These are phyloP conservation scores for Gymnosoma rotundatum DNA, from an alignment of 2,888 invertebrate genomes.

Conservation along the genomic window DNA sequence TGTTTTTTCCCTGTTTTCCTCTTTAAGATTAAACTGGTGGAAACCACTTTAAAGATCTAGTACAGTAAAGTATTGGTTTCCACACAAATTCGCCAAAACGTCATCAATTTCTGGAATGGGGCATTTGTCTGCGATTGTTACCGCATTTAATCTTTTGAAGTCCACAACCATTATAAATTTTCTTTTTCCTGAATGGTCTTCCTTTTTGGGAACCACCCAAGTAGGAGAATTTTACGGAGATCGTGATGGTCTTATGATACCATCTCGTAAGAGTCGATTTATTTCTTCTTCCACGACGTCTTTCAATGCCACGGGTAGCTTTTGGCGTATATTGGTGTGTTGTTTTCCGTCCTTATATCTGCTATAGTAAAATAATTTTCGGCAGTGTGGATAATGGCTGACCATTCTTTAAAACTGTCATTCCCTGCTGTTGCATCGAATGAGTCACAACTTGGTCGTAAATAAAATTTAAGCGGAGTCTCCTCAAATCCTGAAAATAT, in stretches of 20 bases:
- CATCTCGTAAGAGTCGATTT: constrained; percentile 27
- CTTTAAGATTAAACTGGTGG: no score
- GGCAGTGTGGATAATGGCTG: constrained; percentile 2
- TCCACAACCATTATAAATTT: constrained; percentile 45
- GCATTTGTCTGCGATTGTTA: constrained; percentile 34
- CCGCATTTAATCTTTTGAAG: constrained; percentile 31
- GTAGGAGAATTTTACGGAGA: constrained; percentile 49
- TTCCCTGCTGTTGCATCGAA: constrained; percentile 57
- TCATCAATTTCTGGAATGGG: constrained; percentile 57
- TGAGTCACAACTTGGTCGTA: constrained; percentile 36
- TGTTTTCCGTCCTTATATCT: constrained; percentile 45
- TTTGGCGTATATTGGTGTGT: constrained; percentile 42
- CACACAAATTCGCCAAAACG: constrained; percentile 15
- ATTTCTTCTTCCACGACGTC: constrained; percentile 52
- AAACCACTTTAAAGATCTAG: background rate
- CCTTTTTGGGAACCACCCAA: constrained; percentile 55
- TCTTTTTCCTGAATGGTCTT: constrained; percentile 12
- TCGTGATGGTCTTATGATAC: background rate
- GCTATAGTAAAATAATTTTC: constrained; percentile 41
- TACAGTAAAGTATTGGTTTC: background rate
- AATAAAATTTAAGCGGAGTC: constrained; percentile 36
- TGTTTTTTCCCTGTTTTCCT: no score
- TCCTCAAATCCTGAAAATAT: background rate
- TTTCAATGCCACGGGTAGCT: constrained; percentile 45
- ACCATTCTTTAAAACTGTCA: constrained; percentile 41